Percentiles rank a stretch among this genome's conserved stretches.
phyloP scores from a whole-genome alignment of 2,888 invertebrate species.

The Lepetodrilus schrolli region DNA sequence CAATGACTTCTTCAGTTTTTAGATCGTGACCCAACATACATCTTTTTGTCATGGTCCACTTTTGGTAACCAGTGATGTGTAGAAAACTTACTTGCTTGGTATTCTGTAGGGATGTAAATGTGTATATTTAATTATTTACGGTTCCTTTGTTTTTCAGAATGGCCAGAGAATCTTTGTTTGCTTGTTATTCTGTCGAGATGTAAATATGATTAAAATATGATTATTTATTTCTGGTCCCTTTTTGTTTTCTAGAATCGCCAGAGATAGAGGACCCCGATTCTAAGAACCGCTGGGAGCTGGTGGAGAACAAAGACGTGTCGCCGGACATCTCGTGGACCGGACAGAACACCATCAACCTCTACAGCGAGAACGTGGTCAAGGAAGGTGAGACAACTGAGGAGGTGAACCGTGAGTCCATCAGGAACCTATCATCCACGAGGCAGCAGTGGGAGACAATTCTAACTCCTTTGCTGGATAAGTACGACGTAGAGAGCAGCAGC shows the following conservation, averaged over 20 bases:
- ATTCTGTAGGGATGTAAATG: too few relatives aligned
- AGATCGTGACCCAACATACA: too few relatives aligned
- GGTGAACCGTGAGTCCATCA: slow-evolving; percentile 67
- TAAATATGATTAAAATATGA: background rate
- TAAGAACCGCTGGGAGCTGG: background rate
- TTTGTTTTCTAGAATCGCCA: background rate
- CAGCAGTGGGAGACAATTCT: slow-evolving; percentile 59
- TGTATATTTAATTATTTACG: too few relatives aligned
- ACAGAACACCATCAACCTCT: slow-evolving; percentile 55
- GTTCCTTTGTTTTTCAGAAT: too few relatives aligned
- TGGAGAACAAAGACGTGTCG: background rate
- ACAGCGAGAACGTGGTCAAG: slow-evolving; percentile 64
- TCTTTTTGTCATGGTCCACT: too few relatives aligned
- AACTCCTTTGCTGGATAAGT: slow-evolving; percentile 18
- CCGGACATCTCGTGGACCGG: slow-evolving; percentile 43
- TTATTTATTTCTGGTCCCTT: background rate
- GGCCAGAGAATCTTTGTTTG: too few relatives aligned
- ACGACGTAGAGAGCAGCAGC: slow-evolving; percentile 29
- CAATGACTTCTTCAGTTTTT: too few relatives aligned
- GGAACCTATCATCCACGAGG: slow-evolving; percentile 59
- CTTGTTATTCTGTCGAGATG: background rate
- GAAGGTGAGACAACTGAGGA: slow-evolving; percentile 59
- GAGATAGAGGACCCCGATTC: background rate
- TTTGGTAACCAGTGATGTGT: too few relatives aligned
- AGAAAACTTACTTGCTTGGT: too few relatives aligned